A percentile compares a stretch with the other conserved stretches of the same genome.
Evolutionary conservation across 1,140 invertebrate genomes (phyloP).

Genomic region (Hycleus cichorii): DNA sequence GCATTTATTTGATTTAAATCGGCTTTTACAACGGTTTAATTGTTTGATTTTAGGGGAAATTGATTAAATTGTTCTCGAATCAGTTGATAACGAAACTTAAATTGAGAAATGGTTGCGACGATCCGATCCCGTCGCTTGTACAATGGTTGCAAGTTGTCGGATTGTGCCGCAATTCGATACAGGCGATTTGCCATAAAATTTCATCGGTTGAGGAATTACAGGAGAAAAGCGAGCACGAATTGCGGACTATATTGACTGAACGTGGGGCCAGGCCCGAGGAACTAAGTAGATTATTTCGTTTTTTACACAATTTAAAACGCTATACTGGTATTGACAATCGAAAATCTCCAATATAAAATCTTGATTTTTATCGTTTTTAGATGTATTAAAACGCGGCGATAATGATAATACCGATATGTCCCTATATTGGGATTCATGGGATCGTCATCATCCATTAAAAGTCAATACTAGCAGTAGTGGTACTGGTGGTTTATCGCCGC

Average conservation of each 20-base stretch:
- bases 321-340: constrained; percentile 59
- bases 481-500: constrained; percentile 49
- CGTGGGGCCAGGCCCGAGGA: constrained; percentile 68
- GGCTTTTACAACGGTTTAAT: constrained; percentile 3
- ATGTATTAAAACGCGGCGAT: constrained; percentile 50
- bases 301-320: constrained; percentile 75
- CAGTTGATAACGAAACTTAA: constrained; percentile 81
- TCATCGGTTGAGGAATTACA: constrained; percentile 70
- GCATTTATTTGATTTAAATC: constrained; percentile 31
- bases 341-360: background rate
- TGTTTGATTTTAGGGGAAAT: constrained; percentile 68
- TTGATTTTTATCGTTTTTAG: constrained; percentile 37
- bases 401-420: constrained; percentile 54
- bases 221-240: constrained; percentile 75
- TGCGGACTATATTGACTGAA: constrained; percentile 62
- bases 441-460: constrained; percentile 44
- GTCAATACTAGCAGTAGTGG: constrained; percentile 19
- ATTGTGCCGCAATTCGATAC: constrained; percentile 41
- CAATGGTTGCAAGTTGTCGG: constrained; percentile 91
- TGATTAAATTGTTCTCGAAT: constrained; percentile 87
- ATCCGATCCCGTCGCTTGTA: constrained; percentile 64
- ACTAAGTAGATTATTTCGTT: constrained; percentile 65
- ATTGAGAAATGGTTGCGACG: constrained; percentile 53
- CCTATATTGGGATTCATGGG: constrained; percentile 93
- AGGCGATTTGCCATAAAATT: constrained; percentile 50